These are phyloP conservation scores for Acronicta leporina DNA, from an alignment of 2,888 invertebrate species.

Conservation along the genomic window DNA sequence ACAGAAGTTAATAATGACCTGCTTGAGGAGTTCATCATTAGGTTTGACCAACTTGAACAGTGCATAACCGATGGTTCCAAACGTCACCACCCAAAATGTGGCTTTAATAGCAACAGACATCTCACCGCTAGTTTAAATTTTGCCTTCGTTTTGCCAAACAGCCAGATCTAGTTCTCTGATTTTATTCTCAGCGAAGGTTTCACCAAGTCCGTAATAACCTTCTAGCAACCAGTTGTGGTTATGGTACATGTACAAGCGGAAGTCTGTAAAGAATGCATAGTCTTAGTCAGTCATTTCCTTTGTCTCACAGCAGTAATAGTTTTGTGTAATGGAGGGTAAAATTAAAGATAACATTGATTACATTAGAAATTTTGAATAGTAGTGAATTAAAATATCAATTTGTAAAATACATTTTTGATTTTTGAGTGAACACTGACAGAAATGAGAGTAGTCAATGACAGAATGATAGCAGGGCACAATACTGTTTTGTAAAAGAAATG, in stretches of 20 bases:
- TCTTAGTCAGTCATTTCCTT: not conserved
- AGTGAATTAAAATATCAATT: not conserved
- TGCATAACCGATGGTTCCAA: conserved; percentile 90
- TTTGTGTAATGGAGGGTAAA: no score
- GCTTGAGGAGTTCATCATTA: conserved; percentile 87
- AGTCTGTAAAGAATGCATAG: conserved; percentile 87
- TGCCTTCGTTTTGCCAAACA: conserved; percentile 88
- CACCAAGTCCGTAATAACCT: conserved; percentile 92
- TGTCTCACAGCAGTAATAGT: not conserved
- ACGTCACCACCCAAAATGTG: conserved; percentile 89
- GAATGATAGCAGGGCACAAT: not conserved
- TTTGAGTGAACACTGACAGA: not conserved
- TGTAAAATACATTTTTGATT: conserved; percentile 1
- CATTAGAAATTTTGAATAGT: no score
- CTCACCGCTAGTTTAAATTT: conserved; percentile 82
- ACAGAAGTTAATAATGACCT: conserved; percentile 78
- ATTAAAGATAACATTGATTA: no score
- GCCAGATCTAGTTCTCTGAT: conserved; percentile 88
- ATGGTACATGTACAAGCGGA: conserved; percentile 91
- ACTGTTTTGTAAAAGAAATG: conserved; percentile 3
- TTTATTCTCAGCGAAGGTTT: conserved; percentile 87
- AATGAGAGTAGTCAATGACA: not conserved
- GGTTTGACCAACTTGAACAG: conserved; percentile 89
- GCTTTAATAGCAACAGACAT: conserved; percentile 85
- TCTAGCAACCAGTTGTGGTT: conserved; percentile 91